Percentiles rank a stretch among this genome's conserved stretches.
These are phyloP conservation scores for Tetramorium alpestre DNA, from an alignment of 1,140 invertebrate species.

Conservation along the genomic window DNA sequence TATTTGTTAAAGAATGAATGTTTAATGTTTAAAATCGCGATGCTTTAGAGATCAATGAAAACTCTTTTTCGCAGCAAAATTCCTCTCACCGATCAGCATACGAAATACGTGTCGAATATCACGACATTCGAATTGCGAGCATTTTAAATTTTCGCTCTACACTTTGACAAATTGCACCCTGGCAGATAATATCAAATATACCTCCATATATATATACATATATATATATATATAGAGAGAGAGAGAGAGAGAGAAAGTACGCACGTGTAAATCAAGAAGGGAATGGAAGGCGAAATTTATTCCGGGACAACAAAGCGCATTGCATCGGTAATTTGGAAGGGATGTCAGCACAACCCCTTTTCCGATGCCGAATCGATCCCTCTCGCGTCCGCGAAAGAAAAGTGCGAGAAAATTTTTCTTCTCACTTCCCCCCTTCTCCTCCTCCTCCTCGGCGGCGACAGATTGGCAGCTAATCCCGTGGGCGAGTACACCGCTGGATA, in stretches of 20 bases:
- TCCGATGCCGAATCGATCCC: constrained; percentile 25
- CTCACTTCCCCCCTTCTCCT: too few relatives aligned
- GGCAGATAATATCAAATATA: not conserved
- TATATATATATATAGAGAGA: not conserved
- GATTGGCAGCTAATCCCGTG: constrained; percentile 57
- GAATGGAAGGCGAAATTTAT: constrained; percentile 30
- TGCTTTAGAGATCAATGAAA: not conserved
- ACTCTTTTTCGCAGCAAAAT: not conserved
- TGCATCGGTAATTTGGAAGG: constrained; percentile 33
- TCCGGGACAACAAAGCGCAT: constrained; percentile 36
- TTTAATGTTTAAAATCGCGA: not conserved
- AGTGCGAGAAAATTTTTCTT: constrained; percentile 54
- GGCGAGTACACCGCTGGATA: constrained; percentile 16
- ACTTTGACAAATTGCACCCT: constrained; percentile 36
- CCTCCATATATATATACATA: not conserved
- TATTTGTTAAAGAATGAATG: not conserved
- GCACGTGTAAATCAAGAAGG: not conserved
- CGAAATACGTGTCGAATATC: constrained; percentile 24
- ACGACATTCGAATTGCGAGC: not conserved
- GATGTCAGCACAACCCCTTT: not conserved
- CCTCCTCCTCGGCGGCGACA: not conserved
- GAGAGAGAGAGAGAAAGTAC: not conserved
- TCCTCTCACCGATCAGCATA: not conserved
- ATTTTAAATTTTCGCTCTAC: constrained; percentile 33
- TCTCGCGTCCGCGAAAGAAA: constrained; percentile 15